phyloP scores from a whole-genome alignment of 2,888 invertebrate species.

The Amblyjoppa fuscipennis region DNA sequence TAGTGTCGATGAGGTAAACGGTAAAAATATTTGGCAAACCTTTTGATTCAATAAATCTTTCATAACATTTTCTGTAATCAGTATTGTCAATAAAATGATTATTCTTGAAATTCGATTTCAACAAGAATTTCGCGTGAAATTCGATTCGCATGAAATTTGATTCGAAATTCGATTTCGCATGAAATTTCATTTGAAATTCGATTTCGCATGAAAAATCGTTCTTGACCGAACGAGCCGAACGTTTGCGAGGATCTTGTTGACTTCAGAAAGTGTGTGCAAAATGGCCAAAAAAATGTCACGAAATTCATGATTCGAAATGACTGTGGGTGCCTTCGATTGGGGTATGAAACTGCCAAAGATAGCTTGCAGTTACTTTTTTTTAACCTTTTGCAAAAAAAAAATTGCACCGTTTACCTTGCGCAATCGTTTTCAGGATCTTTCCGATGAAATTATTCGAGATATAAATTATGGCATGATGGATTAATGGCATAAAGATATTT shows the following conservation, averaged over 20 bases:
- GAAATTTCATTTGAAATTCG: no score
- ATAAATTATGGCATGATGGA: background rate
- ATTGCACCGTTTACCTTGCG: constrained; percentile 2
- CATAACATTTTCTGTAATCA: background rate
- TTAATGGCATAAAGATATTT: background rate
- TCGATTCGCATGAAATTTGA: background rate
- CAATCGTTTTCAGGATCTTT: constrained; percentile 6
- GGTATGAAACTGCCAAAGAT: background rate
- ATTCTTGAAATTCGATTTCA: background rate
- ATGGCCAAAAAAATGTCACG: background rate
- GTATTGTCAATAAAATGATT: background rate
- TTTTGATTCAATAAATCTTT: background rate
- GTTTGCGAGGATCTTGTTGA: background rate
- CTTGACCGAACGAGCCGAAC: background rate
- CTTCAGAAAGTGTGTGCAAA: background rate
- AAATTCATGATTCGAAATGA: background rate
- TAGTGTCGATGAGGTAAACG: constrained; percentile 16
- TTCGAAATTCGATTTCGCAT: no score
- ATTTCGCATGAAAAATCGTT: background rate
- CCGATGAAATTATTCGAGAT: background rate
- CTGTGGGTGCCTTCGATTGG: background rate
- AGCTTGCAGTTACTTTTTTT: background rate
- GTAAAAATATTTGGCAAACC: background rate
- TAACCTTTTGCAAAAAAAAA: background rate
- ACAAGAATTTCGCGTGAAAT: no score